Evolutionary conservation across 2,888 invertebrate species (phyloP).

Genomic region (Thera obeliscata): DNA sequence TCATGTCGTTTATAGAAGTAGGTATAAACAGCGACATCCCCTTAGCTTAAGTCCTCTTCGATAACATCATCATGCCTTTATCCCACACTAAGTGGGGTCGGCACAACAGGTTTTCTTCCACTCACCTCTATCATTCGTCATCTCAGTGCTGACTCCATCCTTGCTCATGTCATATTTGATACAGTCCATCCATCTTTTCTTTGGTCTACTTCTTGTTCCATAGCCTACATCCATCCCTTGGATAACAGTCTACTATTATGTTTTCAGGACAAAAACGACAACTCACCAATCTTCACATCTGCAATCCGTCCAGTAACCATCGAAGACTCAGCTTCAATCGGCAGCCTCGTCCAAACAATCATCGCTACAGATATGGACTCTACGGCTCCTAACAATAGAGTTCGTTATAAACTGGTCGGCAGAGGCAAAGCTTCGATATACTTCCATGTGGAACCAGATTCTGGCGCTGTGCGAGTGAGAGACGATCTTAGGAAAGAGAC

Average conservation of each 20-base stretch:
- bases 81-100: too few relatives aligned
- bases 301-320: constrained; percentile 92
- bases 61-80: too few relatives aligned
- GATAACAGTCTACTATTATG: neutral
- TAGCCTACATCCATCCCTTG: too few relatives aligned
- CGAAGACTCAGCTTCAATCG: constrained; percentile 93
- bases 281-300: constrained; percentile 93
- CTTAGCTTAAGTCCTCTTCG: too few relatives aligned
- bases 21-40: too few relatives aligned
- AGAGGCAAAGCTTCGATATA: constrained; percentile 92
- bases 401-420: constrained; percentile 91
- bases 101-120: too few relatives aligned
- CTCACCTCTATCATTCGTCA: too few relatives aligned
- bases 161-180: too few relatives aligned
- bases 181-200: too few relatives aligned
- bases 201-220: too few relatives aligned
- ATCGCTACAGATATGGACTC: constrained; percentile 93
- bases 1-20: too few relatives aligned
- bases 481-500: constrained; percentile 94
- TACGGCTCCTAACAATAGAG: constrained; percentile 92
- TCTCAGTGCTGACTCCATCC: too few relatives aligned
- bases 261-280: constrained; percentile 92
- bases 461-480: constrained; percentile 91
- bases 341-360: constrained; percentile 91
- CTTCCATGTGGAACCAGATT: constrained; percentile 94